Conservation (phyloP, 2,888 invertebrate genomes). For the Macrosiphum euphorbiae region DNA sequence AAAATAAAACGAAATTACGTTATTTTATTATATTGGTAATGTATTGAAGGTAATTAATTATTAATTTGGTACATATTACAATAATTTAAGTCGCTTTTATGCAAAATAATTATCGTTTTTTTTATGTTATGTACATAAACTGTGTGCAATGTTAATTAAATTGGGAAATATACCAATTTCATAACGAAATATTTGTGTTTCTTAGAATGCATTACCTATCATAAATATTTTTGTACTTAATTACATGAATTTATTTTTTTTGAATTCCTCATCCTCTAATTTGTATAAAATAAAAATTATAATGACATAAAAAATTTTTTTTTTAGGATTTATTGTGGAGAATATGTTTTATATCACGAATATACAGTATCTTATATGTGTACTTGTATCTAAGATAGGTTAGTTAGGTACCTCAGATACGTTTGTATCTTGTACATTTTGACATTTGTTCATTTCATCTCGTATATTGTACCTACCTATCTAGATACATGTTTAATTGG, state of each 20-base stretch:
- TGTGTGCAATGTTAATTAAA: neutral
- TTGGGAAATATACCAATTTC: neutral
- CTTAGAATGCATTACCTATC: neutral
- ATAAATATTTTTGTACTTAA: neutral
- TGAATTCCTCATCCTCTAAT: no score
- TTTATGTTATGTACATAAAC: neutral
- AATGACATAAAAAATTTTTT: no score
- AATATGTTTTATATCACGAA: neutral
- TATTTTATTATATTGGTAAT: neutral
- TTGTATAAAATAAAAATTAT: no score
- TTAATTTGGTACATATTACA: neutral
- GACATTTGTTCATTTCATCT: neutral
- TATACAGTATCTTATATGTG: neutral
- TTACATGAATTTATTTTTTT: no score
- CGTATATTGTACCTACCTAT: neutral
- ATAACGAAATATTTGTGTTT: neutral
- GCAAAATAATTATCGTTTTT: neutral
- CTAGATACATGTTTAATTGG: neutral
- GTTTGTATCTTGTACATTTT: neutral
- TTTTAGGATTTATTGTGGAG: neutral
- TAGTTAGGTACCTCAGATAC: neutral
- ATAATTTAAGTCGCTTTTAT: neutral
- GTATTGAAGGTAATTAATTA: neutral
- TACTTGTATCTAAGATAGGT: neutral
- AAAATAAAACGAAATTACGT: neutral